Conservation (phyloP, 2,888 invertebrate species). For the Bimastos eiseni region DNA sequence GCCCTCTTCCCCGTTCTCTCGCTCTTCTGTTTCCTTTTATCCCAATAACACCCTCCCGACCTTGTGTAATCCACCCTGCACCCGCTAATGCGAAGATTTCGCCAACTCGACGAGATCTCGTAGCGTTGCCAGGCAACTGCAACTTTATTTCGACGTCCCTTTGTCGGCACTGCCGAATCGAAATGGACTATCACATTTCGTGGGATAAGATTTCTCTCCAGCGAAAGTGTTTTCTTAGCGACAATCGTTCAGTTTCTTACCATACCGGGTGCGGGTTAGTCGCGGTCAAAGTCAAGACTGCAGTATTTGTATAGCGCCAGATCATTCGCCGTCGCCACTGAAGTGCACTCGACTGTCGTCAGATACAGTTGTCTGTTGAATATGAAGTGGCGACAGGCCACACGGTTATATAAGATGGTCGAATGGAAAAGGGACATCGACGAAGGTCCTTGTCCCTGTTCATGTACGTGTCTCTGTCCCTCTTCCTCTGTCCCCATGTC, state of each 20-base stretch:
- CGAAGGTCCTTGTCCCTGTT: not conserved
- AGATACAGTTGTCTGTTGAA: not conserved
- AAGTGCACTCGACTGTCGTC: not conserved
- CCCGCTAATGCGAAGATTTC: slow-evolving; percentile 13
- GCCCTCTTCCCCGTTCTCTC: not conserved
- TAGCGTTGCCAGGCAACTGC: not conserved
- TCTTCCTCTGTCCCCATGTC: too few species aligned
- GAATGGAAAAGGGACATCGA: not conserved
- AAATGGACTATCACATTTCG: not conserved
- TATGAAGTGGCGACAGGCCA: not conserved
- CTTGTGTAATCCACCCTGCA: not conserved
- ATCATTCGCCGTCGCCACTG: not conserved
- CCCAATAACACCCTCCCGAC: not conserved
- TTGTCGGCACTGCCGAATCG: not conserved
- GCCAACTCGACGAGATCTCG: slow-evolving; percentile 6
- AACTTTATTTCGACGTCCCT: not conserved
- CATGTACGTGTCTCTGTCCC: too few species aligned
- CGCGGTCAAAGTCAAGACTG: not conserved
- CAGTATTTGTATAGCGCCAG: not conserved
- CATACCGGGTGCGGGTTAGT: not conserved
- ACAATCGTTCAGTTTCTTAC: not conserved
- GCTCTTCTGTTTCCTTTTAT: not conserved
- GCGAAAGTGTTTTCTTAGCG: not conserved
- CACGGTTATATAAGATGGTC: not conserved
- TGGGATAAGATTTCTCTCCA: not conserved